phyloP scores from a whole-genome alignment of 2,888 invertebrate species.

The Priocnemis perturbator region DNA sequence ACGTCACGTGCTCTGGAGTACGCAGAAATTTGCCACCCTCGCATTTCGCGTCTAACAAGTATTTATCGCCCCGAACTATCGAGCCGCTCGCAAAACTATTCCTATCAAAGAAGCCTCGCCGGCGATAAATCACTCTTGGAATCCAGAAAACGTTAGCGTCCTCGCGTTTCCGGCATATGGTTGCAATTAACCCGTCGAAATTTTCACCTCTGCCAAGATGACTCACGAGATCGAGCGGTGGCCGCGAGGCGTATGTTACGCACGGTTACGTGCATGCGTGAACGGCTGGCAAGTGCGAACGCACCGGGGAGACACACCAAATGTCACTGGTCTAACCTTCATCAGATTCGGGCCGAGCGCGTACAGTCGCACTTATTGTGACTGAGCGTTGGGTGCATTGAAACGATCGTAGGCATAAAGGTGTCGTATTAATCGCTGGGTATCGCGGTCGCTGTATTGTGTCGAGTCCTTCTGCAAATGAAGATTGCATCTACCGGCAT shows the following conservation, averaged over 20 bases:
- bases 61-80: no score
- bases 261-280: neutral
- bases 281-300: conserved; percentile 6
- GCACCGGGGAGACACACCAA: conserved; percentile 11
- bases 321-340: conserved; percentile 16
- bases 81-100: no score
- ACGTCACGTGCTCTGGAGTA: no score
- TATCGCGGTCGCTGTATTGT: no score
- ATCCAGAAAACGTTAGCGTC: conserved; percentile 8
- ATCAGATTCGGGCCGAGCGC: neutral
- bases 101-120: no score
- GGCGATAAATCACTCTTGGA: no score
- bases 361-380: conserved; percentile 4
- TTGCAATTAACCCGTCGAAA: neutral
- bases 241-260: neutral
- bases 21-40: no score
- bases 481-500: no score
- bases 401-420: neutral
- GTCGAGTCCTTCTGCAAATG: neutral
- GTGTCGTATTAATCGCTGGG: no score
- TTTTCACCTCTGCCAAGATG: conserved; percentile 2
- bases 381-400: neutral
- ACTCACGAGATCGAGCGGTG: conserved; percentile 2
- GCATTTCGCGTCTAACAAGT: no score
- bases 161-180: conserved; percentile 2